Evolutionary conservation across 2,113 vertebrate species (phyloP), one percentile per base, ranked within the genome.

Genomic region (Sula dactylatra): DNA sequence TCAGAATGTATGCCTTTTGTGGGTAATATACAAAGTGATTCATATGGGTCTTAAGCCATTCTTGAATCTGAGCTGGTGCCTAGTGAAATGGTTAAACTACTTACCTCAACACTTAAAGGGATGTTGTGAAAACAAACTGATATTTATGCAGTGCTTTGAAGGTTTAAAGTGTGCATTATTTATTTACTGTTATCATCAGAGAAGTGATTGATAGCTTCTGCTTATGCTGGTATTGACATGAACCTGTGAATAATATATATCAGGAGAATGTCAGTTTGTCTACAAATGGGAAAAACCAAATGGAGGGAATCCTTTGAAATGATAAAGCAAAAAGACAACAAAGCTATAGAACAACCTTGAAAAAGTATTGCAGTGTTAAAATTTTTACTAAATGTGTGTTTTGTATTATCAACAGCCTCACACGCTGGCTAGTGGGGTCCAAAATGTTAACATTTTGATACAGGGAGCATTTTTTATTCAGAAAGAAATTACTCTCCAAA

Each of bases 121-220:
- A 27, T 88, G 74, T 82, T 87, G 81, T 93, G 83, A 80, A 94
- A 96, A 94, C 80, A 92, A 96, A 90, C 93, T 88, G 90, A 27
- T 95, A 66, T 93, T 96, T 96, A 86, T 86, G 74, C 82, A 78
- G 56, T 71, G 59, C 93, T 92, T 92, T 95, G 92, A 96, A 97
- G 79, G 66, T 84, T 95, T 94, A 94, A 96, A 89, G n/a, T 85
- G 93, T 79, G 89, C 86, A 84, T 97, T 92, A 96, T 93, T 95
- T 93, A 92, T 96, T 96, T 95, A 93, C 65, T 79, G 47, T 96
- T 97, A 92, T 93, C 91, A 82, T 90, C 88, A 47, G 83, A 73
- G 88, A 89, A 61, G 32, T 94, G 81, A 91, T 76, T 85, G 79
- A 94, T 72, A 86, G 84, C 64, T 88, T 74, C 42, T 88, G 58